Conservation (phyloP, 1,140 invertebrate genomes). For the Leptonema lineaticorne region DNA sequence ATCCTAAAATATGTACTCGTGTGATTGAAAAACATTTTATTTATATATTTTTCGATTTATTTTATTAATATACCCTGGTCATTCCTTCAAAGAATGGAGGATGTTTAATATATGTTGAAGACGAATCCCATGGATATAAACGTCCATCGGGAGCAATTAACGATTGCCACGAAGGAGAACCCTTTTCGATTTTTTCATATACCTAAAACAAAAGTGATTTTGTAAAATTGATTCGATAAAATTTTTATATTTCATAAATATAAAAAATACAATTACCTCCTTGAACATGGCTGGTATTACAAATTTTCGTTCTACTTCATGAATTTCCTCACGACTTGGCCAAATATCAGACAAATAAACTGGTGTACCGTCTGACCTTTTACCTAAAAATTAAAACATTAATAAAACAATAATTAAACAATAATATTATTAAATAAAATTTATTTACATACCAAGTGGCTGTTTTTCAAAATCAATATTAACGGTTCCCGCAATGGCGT, state of each 20-base stretch:
- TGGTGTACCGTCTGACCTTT: constrained; percentile 65
- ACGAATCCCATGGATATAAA: constrained; percentile 89
- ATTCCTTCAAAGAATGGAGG: constrained; percentile 96
- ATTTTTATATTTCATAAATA: not conserved
- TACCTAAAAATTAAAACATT: constrained; percentile 56
- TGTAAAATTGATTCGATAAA: not conserved
- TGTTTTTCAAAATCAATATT: constrained; percentile 93
- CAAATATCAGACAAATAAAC: constrained; percentile 93
- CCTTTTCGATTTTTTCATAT: constrained; percentile 84
- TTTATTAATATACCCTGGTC: constrained; percentile 62
- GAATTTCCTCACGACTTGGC: constrained; percentile 90
- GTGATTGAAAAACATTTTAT: not conserved
- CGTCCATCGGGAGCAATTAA: constrained; percentile 77
- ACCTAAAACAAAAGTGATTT: constrained; percentile 48
- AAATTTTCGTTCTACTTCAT: constrained; percentile 81
- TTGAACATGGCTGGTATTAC: constrained; percentile 98
- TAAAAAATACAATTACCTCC: constrained; percentile 63
- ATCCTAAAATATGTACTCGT: constrained; percentile 47
- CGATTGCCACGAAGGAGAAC: constrained; percentile 84
- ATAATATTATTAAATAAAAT: constrained; percentile 2
- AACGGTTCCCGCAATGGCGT: constrained; percentile 91
- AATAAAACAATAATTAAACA: not conserved
- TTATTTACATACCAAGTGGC: constrained; percentile 70
- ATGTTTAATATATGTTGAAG: constrained; percentile 94
- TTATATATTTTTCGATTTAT: constrained; percentile 12